Evolutionary conservation across 2,888 invertebrate species (phyloP).

Genomic region (Caenorhabditis doughertyi): DNA sequence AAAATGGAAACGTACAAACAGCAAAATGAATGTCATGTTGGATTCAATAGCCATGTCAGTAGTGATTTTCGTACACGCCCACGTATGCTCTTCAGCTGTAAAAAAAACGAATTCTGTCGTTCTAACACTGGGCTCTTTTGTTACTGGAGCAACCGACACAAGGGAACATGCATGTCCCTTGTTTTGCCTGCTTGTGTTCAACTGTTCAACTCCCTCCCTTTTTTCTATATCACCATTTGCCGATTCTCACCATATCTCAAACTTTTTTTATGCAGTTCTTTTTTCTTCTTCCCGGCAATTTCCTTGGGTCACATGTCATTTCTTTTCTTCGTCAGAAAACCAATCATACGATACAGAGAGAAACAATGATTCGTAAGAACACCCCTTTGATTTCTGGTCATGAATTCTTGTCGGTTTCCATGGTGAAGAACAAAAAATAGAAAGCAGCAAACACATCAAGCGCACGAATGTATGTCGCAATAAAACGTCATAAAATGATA

Average conservation of each 20-base stretch:
- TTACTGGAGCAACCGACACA: constrained; percentile 13
- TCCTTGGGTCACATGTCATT: constrained; percentile 13
- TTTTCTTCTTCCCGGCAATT: not conserved
- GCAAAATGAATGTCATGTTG: not conserved
- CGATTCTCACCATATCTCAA: not conserved
- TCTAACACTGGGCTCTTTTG: not conserved
- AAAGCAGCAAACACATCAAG: not conserved
- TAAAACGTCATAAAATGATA: constrained; percentile 1
- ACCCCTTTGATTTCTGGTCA: constrained; percentile 1
- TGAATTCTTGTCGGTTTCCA: constrained; percentile 1
- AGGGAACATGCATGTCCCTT: not conserved
- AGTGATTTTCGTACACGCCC: not conserved
- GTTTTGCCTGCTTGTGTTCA: constrained; percentile 1
- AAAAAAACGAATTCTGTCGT: not conserved
- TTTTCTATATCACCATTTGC: not conserved
- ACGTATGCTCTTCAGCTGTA: not conserved
- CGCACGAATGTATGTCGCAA: not conserved
- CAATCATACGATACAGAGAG: constrained; percentile 12
- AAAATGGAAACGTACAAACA: not conserved
- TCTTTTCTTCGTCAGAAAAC: not conserved
- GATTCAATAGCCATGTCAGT: not conserved
- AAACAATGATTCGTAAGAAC: constrained; percentile 5
- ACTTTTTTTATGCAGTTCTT: too few relatives aligned
- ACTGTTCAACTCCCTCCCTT: not conserved
- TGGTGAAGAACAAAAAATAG: constrained; percentile 7